Conservation (phyloP, 2,113 vertebrate genomes). For the Psilopsiagon aymara region DNA sequence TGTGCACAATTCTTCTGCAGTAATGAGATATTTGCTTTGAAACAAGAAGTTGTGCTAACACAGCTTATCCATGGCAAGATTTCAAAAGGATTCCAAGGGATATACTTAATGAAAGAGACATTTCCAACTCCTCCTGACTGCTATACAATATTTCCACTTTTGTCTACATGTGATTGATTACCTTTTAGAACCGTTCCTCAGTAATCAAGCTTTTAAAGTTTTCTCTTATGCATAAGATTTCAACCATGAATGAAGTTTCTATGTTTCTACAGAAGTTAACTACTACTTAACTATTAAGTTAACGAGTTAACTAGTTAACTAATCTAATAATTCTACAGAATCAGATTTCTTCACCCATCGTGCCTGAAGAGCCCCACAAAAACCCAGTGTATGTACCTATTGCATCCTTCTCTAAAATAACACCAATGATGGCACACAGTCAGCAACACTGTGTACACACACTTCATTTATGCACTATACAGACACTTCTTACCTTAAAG, state of each 20-base stretch:
- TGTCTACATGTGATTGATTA: background rate
- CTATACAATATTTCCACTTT: background rate
- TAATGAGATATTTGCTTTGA: constrained; percentile 14
- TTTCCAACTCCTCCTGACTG: constrained; percentile 14
- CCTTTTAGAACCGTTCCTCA: background rate
- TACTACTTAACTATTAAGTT: too few species aligned
- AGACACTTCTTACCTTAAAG: background rate
- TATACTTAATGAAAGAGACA: background rate
- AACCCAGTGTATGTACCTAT: rapidly evolving
- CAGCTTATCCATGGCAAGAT: constrained; percentile 23
- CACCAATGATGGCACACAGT: background rate
- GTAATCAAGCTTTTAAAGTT: background rate
- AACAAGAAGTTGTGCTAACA: constrained; percentile 29
- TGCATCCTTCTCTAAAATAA: background rate
- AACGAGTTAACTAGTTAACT: too few species aligned
- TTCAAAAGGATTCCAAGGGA: constrained; percentile 50
- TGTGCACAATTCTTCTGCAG: background rate
- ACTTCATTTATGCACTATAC: background rate
- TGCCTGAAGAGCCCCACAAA: background rate
- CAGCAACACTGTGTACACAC: background rate
- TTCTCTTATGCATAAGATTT: background rate
- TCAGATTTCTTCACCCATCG: background rate
- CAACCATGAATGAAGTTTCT: background rate
- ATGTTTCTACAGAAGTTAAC: background rate
- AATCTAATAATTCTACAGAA: background rate